Base-by-base conservation (phyloP, 2,113 vertebrate species). In the Burhinus oedicnemus region DNA sequence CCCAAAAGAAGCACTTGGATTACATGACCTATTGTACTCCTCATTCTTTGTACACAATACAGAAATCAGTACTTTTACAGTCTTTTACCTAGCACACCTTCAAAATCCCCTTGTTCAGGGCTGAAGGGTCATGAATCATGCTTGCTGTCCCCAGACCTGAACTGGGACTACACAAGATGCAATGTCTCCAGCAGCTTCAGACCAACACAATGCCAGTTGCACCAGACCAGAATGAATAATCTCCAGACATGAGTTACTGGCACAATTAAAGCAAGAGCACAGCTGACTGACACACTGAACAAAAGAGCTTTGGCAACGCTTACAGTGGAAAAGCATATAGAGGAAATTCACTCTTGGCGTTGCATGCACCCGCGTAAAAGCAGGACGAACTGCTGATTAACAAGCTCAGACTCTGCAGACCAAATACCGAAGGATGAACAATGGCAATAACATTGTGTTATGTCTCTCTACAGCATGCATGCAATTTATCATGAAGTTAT, bases 381-480 rank as follows among this genome's bases (percentile, higher is more conserved):
- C 88, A 68, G 83, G 76, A 92, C 1, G 4, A 90, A 44, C 42
- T 49, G 72, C 83, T 91, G 83, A 81, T 96, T 95, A 97, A 87
- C 90, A 95, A 81, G 64, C 66, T 86, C 69, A 87, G 82, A 60
- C 32, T 36, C 69, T 92, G 51, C 83, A 89, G 77, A 82, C 83
- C 15, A 74, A 93, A 96, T 92, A 90, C 55, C 86, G 89, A 78
- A 80, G 72, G 79, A 92, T 95, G 95, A 96, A 84, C 94, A 87
- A 94, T n/a, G n/a, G 92, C 86, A 90, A 36, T 64, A 92, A 70
- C 60, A 14, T 62, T 87, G 70, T 97, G 83, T 89, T 93, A 68
- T 71, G 92, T 89, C 95, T 94, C 60, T 91, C 72, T 52, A 75
- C 40, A 26, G 76, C 79, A 75, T 19, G 68, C 58, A 60, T 51